Evolutionary conservation across 2,797 vertebrate species (phyloP), one percentile per base, ranked within the genome.

Genomic region (Thamnophis elegans): DNA sequence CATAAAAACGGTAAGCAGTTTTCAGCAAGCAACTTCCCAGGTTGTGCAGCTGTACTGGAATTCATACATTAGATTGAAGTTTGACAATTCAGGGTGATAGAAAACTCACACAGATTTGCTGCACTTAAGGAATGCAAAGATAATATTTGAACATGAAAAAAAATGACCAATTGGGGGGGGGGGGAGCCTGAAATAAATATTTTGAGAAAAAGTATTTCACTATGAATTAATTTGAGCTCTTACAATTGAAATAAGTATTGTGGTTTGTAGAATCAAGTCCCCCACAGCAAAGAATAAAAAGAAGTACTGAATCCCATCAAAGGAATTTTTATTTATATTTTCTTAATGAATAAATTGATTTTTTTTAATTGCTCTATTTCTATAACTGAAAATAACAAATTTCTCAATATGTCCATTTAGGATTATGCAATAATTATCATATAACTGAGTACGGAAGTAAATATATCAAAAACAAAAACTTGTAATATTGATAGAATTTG

Each of bases 231-330:
- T 87, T 58, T 5, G 95, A 94, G 96, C 96, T 92, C 95, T 92
- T 90, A 85, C 95, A 94, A 93, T 96, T 88, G 92, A 93, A 96
- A 95, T 95, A 95, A 97, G 96, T 92, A 96, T 92, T 89, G 85
- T 94, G 93, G 93, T 96, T 96, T 95, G 88, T 96, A 97, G 94
- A 96, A 96, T 94, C 97, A 94, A 96, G 94, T 95, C 85, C 62
- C 51, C 1, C 11, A 95, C 5, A 65, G 91, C 93, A 95, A 93
- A 94, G 95, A 93, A 95, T 89, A 53, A 11, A 11, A 32, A 68
- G 12, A 53, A 65, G 65, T 4, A 95, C 95, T 94, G 36, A 94
- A 62, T 87, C 25, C 0, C 3, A 88, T 12, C 92, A 90, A 93
- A 93, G 32, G 87, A 96, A 95, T 95, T 93, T n/a, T 96, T 91